Evolutionary conservation across 2,888 invertebrate genomes (phyloP).

Genomic region (Abscondita cerata): DNA sequence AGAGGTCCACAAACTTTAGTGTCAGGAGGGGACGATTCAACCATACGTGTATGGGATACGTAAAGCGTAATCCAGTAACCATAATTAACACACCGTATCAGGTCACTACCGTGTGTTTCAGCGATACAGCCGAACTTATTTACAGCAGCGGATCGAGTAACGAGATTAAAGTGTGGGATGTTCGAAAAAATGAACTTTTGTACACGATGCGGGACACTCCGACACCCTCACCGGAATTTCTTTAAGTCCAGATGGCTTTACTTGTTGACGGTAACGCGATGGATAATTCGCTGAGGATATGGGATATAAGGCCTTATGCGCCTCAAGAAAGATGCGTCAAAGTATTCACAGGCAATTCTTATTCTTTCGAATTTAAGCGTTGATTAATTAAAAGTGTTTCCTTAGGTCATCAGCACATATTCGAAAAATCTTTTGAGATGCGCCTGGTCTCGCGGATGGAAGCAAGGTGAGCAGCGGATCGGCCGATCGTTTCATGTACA

Average conservation of each 20-base stretch:
- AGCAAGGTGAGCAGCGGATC: slow-evolving; percentile 92
- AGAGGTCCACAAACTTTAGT: slow-evolving; percentile 90
- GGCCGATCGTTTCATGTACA: slow-evolving; percentile 92
- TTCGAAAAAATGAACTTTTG: slow-evolving; percentile 84
- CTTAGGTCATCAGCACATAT: slow-evolving; percentile 90
- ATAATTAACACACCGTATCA: slow-evolving; percentile 75
- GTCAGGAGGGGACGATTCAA: slow-evolving; percentile 95
- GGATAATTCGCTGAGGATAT: slow-evolving; percentile 94
- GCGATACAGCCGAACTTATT: slow-evolving; percentile 94
- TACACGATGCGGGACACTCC: slow-evolving; percentile 91
- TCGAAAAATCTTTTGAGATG: slow-evolving; percentile 94
- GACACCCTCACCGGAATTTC: slow-evolving; percentile 94
- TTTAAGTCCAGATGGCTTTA: slow-evolving; percentile 85
- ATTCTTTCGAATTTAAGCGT: no score
- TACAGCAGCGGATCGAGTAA: slow-evolving; percentile 97
- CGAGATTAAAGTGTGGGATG: slow-evolving; percentile 97
- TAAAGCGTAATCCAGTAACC: slow-evolving; percentile 81
- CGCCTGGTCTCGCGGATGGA: slow-evolving; percentile 93
- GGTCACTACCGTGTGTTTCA: slow-evolving; percentile 86
- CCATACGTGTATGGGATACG: slow-evolving; percentile 92
- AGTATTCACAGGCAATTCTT: slow-evolving; percentile 73
- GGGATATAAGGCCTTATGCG: slow-evolving; percentile 97
- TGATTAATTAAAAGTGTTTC: slow-evolving; percentile 8
- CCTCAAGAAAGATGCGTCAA: slow-evolving; percentile 93
- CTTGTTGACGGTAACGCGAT: slow-evolving; percentile 93